Evolutionary conservation across 30 jellyfish, hydroid and myxozoan genomes (phyloP).

Genomic region (Mastigias papua): DNA sequence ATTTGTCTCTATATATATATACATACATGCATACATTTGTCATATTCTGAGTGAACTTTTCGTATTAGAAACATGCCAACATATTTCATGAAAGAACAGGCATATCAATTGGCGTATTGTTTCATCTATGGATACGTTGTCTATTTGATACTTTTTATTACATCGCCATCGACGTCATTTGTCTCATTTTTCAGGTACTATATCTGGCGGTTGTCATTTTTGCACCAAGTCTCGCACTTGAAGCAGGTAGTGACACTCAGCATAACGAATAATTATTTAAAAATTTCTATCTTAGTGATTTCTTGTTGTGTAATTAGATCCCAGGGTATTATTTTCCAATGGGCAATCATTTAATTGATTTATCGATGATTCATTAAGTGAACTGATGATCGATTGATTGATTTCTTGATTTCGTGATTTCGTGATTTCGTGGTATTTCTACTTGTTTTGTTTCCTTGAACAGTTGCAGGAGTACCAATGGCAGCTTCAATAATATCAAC

Average conservation of each 20-base stretch:
- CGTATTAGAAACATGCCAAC: too few species aligned
- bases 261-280: too few species aligned
- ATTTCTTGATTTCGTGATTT: background rate
- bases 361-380: background rate
- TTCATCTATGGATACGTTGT: too few species aligned
- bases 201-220: constrained; percentile 68
- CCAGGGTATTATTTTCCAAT: too few species aligned
- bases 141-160: background rate
- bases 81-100: too few species aligned
- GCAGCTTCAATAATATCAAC: constrained; percentile 71
- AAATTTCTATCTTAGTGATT: too few species aligned
- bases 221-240: constrained; percentile 84
- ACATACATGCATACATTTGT: too few species aligned
- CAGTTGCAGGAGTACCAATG: constrained; percentile 84
- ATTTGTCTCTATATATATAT: too few species aligned
- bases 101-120: too few species aligned
- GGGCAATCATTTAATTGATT: background rate
- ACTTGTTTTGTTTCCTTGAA: background rate
- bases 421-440: background rate
- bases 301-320: too few species aligned
- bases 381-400: constrained; percentile 1
- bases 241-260: constrained; percentile 56
- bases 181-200: constrained; percentile 1
- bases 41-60: too few species aligned
- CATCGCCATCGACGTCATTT: background rate